Evolutionary conservation across 2,888 invertebrate species (phyloP).

Genomic region (Priocnemis perturbator): DNA sequence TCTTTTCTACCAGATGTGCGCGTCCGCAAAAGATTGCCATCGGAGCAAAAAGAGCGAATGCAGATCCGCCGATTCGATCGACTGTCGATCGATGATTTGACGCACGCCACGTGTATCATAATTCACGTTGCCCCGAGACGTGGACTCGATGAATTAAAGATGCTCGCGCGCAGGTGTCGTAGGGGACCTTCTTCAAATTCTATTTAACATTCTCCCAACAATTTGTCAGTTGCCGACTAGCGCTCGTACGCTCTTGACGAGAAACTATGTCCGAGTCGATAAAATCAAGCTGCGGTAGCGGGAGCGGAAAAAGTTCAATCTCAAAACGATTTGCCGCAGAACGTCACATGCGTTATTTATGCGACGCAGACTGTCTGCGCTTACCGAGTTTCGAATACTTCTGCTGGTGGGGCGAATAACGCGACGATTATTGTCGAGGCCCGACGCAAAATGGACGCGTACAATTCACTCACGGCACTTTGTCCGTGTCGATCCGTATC

Average conservation of each 20-base stretch:
- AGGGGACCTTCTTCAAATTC: conserved; percentile 25
- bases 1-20: neutral
- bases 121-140: conserved; percentile 13
- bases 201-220: conserved; percentile 12
- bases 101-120: conserved; percentile 57
- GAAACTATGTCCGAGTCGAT: neutral
- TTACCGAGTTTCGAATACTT: neutral
- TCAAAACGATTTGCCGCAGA: neutral
- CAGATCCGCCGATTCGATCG: neutral
- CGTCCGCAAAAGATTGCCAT: too few species aligned
- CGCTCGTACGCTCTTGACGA: neutral
- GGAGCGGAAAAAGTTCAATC: neutral
- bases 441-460: neutral
- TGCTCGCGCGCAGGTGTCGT: conserved; percentile 51
- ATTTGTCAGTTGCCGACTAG: conserved; percentile 1
- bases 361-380: too few species aligned
- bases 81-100: conserved; percentile 49
- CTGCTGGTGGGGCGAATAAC: neutral
- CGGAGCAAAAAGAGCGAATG: neutral
- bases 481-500: conserved; percentile 54
- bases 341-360: neutral
- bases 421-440: neutral
- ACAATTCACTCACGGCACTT: neutral
- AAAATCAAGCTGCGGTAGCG: neutral
- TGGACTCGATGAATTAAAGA: conserved; percentile 58